Percentiles rank a stretch among this genome's conserved stretches.
Evolutionary conservation across 2,113 vertebrate species (phyloP).

Genomic region (Sylvilagus bachmani): DNA sequence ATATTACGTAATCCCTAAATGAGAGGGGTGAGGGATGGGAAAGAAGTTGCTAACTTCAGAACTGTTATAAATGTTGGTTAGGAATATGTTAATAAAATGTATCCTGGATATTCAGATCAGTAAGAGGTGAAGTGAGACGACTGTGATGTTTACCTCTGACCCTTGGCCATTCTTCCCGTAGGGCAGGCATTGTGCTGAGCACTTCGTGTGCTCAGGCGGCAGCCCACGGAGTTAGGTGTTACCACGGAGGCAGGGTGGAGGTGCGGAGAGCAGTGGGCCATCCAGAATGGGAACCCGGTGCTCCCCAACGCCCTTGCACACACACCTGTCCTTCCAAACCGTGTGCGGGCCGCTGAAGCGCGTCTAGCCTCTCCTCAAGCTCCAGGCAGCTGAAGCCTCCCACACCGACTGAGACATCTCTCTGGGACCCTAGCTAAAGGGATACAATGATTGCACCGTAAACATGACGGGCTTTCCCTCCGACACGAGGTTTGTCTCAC

Average conservation of each 20-base stretch:
- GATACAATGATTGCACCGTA: slow-evolving; percentile 11
- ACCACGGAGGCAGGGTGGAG: background rate
- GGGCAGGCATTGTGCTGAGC: background rate
- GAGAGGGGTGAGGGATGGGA: background rate
- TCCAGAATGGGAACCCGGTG: background rate
- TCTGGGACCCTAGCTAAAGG: background rate
- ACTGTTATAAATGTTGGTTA: slow-evolving; percentile 26
- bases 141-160: background rate
- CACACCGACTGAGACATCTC: background rate
- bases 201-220: background rate
- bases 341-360: background rate
- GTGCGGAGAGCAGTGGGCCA: background rate
- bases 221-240: background rate
- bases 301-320: no score
- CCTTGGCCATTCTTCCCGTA: background rate
- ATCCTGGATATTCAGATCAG: background rate
- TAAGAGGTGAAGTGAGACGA: background rate
- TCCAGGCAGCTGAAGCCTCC: background rate
- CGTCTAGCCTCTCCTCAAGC: background rate
- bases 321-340: background rate
- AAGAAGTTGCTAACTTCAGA: background rate
- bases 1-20: slow-evolving; percentile 36
- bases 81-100: slow-evolving; percentile 30
- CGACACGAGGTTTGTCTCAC: background rate
- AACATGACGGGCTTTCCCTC: background rate